These are phyloP conservation scores for Octodonta nipae DNA, from an alignment of 2,888 invertebrate species.

Conservation along the genomic window DNA sequence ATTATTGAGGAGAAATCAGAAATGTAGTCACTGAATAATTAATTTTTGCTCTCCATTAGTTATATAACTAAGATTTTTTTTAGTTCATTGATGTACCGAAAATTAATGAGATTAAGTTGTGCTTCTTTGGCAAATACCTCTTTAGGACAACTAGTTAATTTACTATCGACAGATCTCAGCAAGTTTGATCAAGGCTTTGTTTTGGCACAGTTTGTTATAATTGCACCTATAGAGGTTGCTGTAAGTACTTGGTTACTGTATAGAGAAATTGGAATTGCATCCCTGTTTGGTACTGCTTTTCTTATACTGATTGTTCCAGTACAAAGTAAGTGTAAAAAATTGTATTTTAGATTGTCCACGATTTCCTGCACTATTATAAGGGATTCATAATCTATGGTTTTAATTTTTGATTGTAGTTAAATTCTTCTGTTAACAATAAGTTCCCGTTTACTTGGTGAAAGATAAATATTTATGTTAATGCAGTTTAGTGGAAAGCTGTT, in stretches of 20 bases:
- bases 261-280: slow-evolving; percentile 33
- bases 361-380: too few species aligned
- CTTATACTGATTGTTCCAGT: slow-evolving; percentile 32
- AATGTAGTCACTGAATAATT: too few species aligned
- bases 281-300: slow-evolving; percentile 36
- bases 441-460: too few species aligned
- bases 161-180: slow-evolving; percentile 54
- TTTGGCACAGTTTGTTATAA: slow-evolving; percentile 75
- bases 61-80: too few species aligned
- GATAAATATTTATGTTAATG: too few species aligned
- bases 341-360: too few species aligned
- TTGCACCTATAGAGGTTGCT: slow-evolving; percentile 46
- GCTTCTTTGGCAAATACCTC: slow-evolving; percentile 46
- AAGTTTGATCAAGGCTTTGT: slow-evolving; percentile 79
- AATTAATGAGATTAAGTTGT: slow-evolving; percentile 38
- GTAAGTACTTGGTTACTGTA: slow-evolving; percentile 45
- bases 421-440: too few species aligned
- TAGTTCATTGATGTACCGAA: slow-evolving; percentile 37
- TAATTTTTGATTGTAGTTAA: too few species aligned
- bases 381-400: too few species aligned
- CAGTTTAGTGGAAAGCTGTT: too few species aligned
- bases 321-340: slow-evolving; percentile 34
- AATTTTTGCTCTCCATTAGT: too few species aligned
- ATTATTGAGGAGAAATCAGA: too few species aligned
- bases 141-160: slow-evolving; percentile 35